phyloP scores from a whole-genome alignment of 1,140 invertebrate species.

The Drosophila bifasciata region DNA sequence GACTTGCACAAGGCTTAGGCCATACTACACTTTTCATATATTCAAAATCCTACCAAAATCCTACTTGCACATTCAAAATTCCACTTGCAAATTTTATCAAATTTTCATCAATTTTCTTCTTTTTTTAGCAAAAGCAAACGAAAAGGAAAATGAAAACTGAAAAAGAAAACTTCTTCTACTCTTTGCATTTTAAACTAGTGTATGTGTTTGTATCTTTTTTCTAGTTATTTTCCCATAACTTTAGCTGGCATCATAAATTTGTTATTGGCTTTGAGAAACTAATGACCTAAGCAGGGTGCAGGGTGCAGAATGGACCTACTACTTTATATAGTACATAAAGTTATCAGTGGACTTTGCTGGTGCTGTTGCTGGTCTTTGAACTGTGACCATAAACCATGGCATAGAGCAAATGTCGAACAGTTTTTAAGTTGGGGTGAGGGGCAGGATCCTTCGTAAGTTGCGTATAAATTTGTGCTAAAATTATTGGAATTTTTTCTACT shows the following conservation, averaged over 20 bases:
- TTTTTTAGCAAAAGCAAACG: conserved; percentile 7
- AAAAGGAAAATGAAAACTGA: conserved; percentile 1
- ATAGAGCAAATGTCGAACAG: conserved; percentile 14
- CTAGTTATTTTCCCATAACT: not conserved
- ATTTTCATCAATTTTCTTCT: conserved; percentile 18
- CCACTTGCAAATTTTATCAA: not conserved
- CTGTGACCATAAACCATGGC: conserved; percentile 30
- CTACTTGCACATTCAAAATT: too few relatives aligned
- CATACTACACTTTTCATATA: too few relatives aligned
- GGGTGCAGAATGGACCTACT: not conserved
- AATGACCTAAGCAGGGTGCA: not conserved
- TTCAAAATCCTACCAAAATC: too few relatives aligned
- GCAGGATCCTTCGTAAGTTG: conserved; percentile 20
- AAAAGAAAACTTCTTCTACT: not conserved
- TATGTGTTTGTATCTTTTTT: too few relatives aligned
- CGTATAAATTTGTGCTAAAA: conserved; percentile 65
- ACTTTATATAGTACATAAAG: conserved; percentile 15
- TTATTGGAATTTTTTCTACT: conserved; percentile 59
- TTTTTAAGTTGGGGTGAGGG: not conserved
- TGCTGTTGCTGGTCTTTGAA: conserved; percentile 40
- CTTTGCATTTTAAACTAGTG: conserved; percentile 19
- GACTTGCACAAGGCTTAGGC: too few relatives aligned
- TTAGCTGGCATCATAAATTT: not conserved
- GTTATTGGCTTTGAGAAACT: conserved; percentile 7
- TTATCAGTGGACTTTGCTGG: conserved; percentile 40